phyloP scores from a whole-genome alignment of 2,113 vertebrate genomes.

The Suncus etruscus region DNA sequence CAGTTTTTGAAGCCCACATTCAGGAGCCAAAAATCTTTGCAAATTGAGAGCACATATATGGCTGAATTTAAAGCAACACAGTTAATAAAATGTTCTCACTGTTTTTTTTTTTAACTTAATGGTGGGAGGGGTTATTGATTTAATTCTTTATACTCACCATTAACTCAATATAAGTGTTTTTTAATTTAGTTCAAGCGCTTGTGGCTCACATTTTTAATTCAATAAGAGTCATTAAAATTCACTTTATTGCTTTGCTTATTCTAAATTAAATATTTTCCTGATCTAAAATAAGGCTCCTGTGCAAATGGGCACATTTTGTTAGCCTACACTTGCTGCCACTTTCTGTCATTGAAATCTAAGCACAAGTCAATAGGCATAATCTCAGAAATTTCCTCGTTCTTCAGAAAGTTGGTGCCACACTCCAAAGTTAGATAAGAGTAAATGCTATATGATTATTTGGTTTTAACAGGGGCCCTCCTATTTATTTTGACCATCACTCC shows the following conservation, averaged over 20 bases:
- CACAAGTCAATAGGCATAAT: neutral
- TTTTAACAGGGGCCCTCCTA: neutral
- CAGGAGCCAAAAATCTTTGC: constrained; percentile 12
- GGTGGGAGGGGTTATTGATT: constrained; percentile 76
- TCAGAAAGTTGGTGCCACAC: neutral
- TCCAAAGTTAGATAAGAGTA: neutral
- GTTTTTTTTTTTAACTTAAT: constrained; percentile 70
- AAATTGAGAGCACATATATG: constrained; percentile 59
- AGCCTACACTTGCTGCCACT: neutral
- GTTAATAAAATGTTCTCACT: constrained; percentile 75
- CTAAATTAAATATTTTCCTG: constrained; percentile 53
- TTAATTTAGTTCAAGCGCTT: constrained; percentile 73
- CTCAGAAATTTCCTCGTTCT: neutral
- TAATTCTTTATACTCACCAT: constrained; percentile 78
- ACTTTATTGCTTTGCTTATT: constrained; percentile 57
- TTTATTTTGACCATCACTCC: neutral
- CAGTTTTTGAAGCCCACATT: constrained; percentile 42
- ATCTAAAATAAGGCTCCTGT: constrained; percentile 24
- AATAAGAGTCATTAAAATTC: constrained; percentile 73
- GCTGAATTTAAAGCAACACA: constrained; percentile 78
- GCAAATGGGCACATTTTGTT: constrained; percentile 2
- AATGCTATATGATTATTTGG: neutral
- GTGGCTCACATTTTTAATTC: constrained; percentile 75
- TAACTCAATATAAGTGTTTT: constrained; percentile 77
- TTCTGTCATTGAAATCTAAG: constrained; percentile 18